These are phyloP conservation scores for Tachina fera DNA, from an alignment of 2,888 invertebrate species.

Conservation along the genomic window DNA sequence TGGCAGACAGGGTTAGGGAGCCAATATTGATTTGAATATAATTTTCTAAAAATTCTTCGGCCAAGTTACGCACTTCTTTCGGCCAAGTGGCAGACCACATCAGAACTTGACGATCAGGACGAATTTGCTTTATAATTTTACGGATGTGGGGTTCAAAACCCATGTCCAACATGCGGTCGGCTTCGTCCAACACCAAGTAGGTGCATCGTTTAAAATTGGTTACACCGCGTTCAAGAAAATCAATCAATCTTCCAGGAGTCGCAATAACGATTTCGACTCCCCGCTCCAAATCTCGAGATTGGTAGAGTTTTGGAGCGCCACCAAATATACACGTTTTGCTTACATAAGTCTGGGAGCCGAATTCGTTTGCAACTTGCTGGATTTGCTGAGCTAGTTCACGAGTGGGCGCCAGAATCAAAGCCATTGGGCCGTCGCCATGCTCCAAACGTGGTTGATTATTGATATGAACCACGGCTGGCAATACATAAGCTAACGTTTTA, in stretches of 20 bases:
- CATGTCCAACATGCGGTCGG: conserved; percentile 99
- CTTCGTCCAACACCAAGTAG: conserved; percentile 90
- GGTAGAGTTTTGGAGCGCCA: conserved; percentile 98
- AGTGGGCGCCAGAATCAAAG: conserved; percentile 94
- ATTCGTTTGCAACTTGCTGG: conserved; percentile 95
- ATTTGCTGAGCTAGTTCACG: conserved; percentile 95
- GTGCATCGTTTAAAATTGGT: conserved; percentile 94
- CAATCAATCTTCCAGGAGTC: conserved; percentile 97
- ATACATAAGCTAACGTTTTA: conserved; percentile 94
- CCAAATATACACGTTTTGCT: conserved; percentile 98
- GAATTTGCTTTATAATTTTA: conserved; percentile 96
- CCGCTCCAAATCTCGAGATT: conserved; percentile 91
- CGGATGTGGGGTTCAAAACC: conserved; percentile 99
- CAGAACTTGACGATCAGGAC: conserved; percentile 90
- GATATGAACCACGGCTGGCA: conserved; percentile 97
- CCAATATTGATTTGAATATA: conserved; percentile 99
- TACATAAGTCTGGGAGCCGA: conserved; percentile 93
- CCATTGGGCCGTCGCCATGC: conserved; percentile 96
- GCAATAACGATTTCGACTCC: conserved; percentile 98
- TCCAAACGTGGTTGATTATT: conserved; percentile 93
- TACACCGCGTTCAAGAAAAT: conserved; percentile 93
- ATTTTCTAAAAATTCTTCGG: conserved; percentile 97
- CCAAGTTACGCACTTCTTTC: conserved; percentile 96
- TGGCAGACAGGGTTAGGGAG: conserved; percentile 91
- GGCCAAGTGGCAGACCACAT: conserved; percentile 99